Evolutionary conservation across 2,888 invertebrate genomes (phyloP), one percentile per base, ranked within the genome.

Genomic region (Nomada ruficornis): DNA sequence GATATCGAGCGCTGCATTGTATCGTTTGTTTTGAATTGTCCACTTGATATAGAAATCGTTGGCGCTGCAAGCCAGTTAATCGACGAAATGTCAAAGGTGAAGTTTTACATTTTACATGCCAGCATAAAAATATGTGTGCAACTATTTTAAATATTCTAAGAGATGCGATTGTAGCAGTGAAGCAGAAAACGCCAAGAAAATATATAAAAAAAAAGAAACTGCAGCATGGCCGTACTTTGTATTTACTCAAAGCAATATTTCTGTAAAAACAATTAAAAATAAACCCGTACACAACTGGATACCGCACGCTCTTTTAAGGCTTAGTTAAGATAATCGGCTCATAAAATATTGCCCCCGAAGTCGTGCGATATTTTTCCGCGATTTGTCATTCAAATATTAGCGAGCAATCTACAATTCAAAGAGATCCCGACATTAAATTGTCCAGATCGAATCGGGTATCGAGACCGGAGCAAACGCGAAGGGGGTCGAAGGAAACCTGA

Each of bases 81-180:
- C 72, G 57, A 5, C 59, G 26, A 64, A 78, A 68, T 78, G 77
- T 64, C 80, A 77, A 73, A 80, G 78, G 69, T 73, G 72, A 77
- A 59, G 44, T 15, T 20, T 13, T 20, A 1, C 57, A 59, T 36
- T n/a, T 15, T 64, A 26, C 54, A 29, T 23, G 15, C 23, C 18
- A 23, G 52, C 50, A n/a, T 29, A 10, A 50, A 73, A 47, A 9
- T n/a, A 4, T 23, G 36, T 36, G 36, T 36, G 36, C 36, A 36
- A 36, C n/a, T 36, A 18, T 18, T 60, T 23, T 20, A 23, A 62
- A 47, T 15, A 3, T 47, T 47, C 26, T 23, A 13, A 23, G 13
- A 23, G 13, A 20, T 13, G 4, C 4, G 20, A 57, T 4, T 57
- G 13, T 57, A 11, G 4, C 7, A 57, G 20, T 57, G 1, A 57